Evolutionary conservation across 2,113 vertebrate species (phyloP).

Genomic region (Oxyura jamaicensis): DNA sequence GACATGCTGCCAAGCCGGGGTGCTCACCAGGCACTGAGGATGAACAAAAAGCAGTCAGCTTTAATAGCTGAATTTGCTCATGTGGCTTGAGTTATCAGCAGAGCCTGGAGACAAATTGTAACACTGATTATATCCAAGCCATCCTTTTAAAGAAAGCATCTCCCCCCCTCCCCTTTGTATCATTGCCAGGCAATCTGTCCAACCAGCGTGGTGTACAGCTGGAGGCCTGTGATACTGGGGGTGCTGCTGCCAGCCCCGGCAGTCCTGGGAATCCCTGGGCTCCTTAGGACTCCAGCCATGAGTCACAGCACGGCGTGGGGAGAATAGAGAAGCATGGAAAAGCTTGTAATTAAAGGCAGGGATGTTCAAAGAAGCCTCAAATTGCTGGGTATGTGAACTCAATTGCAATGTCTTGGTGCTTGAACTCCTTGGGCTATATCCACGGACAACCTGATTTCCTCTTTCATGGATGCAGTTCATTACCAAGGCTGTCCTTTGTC

Average conservation of each 20-base stretch:
- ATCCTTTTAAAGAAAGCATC: not conserved
- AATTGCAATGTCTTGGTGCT: accelerated
- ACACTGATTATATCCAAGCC: accelerated
- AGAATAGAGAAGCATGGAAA: not conserved
- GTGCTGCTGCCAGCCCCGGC: not conserved
- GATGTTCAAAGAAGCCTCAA: not conserved
- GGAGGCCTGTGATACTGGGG: not conserved
- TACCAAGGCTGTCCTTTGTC: not conserved
- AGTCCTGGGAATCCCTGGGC: not conserved
- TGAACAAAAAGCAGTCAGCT: not conserved
- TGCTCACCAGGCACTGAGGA: not conserved
- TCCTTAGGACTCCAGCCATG: not conserved
- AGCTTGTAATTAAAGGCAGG: not conserved
- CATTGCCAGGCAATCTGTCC: not conserved
- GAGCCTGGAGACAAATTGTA: not conserved
- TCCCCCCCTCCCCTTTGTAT: not conserved
- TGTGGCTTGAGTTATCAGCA: accelerated
- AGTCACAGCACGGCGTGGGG: not conserved
- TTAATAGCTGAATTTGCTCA: not conserved
- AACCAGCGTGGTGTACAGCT: not conserved
- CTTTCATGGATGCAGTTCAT: not conserved
- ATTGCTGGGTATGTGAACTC: not conserved
- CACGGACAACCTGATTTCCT: not conserved
- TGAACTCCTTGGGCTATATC: not conserved
- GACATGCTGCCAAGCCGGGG: accelerated